Evolutionary conservation across 1,140 invertebrate genomes (phyloP), one percentile per base, ranked within the genome.

Genomic region (Drosophila fuyamai): DNA sequence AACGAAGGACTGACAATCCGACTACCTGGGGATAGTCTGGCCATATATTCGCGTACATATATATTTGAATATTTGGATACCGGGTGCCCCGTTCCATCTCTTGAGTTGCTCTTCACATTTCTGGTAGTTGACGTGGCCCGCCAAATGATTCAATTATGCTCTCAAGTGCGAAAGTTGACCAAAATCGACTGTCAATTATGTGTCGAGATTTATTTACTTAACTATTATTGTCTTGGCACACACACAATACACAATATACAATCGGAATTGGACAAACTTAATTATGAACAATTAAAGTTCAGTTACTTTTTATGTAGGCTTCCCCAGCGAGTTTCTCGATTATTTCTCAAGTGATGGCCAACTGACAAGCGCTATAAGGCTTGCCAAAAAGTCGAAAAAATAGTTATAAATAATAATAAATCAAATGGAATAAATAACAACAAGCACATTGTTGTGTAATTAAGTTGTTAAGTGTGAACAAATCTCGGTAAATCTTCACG

Each of bases 201-300:
- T 76, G 76, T 79, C 75, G 57, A 76, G 70, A 65, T 65, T 76
- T 82, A 82, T 85, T 81, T 86, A 79, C 74, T 76, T 66, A 86
- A 66, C 77, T 78, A 67, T 74, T 71, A 77, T 77, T 77, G 74
- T 76, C 61, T 67, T 47, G 75, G 54, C 43, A 47, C 27, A 78
- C 44, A 38, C 54, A 63, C 60, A 63, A 56, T 16, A 38, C 46
- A 29, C 55, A 29, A 8, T n/a, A 23, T 32, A 71, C 65, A 65
- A 76, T 82, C 53, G 60, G 53, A 74, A 75, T 85, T 63, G 65
- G 71, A 86, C 82, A 82, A 88, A 86, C 82, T 86, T 86, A 86
- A 86, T 86, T 86, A 86, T 86, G 70, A 82, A 82, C 79, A 88
- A 88, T 82, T 88, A 88, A 82, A 82, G 83, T 88, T 86, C 83